These are phyloP conservation scores for Drosophila ustulata DNA, from an alignment of 2,888 invertebrate species.

Conservation along the genomic window DNA sequence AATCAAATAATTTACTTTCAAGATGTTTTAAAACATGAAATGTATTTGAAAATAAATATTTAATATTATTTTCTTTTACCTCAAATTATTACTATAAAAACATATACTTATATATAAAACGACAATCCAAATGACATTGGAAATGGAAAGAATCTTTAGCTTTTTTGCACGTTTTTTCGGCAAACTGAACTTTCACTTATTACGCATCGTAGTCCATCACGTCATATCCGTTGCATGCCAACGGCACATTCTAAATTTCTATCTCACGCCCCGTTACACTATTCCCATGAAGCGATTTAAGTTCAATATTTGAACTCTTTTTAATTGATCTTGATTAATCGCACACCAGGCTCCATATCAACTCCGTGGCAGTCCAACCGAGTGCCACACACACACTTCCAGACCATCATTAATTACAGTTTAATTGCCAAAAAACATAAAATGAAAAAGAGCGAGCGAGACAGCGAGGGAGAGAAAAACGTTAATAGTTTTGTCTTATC, in stretches of 20 bases:
- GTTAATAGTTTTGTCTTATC: conserved; percentile 77
- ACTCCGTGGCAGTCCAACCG: conserved; percentile 36
- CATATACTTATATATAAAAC: too few species aligned
- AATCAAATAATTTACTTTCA: too few species aligned
- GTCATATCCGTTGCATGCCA: conserved; percentile 48
- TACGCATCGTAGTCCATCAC: conserved; percentile 16
- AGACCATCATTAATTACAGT: conserved; percentile 70
- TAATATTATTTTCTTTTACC: too few species aligned
- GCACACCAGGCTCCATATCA: conserved; percentile 63
- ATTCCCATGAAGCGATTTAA: conserved; percentile 58
- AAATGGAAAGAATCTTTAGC: not conserved
- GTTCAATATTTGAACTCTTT: conserved; percentile 78
- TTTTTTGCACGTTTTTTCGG: not conserved
- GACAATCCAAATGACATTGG: not conserved
- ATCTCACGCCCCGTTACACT: conserved; percentile 58
- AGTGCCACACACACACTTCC: conserved; percentile 54
- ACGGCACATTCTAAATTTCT: conserved; percentile 59
- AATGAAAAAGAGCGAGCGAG: conserved; percentile 7
- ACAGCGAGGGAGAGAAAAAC: conserved; percentile 27
- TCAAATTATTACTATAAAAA: too few species aligned
- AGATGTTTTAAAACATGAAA: too few species aligned
- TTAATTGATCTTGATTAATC: conserved; percentile 79
- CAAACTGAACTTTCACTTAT: not conserved
- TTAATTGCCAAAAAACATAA: conserved; percentile 67
- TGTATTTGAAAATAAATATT: too few species aligned